A percentile compares a stretch with the other conserved stretches of the same genome.
These are phyloP conservation scores for Scalopus aquaticus DNA, from an alignment of 2,113 vertebrate genomes.

Conservation along the genomic window DNA sequence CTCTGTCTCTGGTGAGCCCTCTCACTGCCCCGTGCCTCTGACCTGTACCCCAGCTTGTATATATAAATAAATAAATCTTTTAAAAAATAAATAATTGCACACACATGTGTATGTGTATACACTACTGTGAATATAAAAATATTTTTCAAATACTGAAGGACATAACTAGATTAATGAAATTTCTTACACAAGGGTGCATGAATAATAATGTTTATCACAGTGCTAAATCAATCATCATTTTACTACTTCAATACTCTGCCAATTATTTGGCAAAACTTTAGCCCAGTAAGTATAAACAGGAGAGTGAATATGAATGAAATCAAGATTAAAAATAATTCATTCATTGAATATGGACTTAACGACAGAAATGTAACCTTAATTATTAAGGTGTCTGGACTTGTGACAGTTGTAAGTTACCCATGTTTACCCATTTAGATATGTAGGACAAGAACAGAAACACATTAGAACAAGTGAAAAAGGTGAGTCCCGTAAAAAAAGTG, in stretches of 20 bases:
- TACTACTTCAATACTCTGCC: neutral
- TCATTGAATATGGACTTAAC: neutral
- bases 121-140: neutral
- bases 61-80: no score
- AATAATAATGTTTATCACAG: neutral
- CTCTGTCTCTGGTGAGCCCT: no score
- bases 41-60: no score
- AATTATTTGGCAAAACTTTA: neutral
- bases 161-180: neutral
- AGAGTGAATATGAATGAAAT: neutral
- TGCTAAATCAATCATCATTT: neutral
- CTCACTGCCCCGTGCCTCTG: no score
- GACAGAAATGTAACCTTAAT: neutral
- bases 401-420: neutral
- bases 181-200: neutral
- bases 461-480: neutral
- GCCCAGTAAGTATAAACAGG: neutral
- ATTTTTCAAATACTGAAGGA: neutral
- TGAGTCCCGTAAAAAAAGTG: neutral
- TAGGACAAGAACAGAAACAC: neutral
- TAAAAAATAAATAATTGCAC: no score
- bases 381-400: neutral
- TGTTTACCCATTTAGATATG: neutral
- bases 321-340: neutral
- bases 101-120: no score